Evolutionary conservation across 2,797 vertebrate species (phyloP).

Genomic region (Rhinogobio ventralis): DNA sequence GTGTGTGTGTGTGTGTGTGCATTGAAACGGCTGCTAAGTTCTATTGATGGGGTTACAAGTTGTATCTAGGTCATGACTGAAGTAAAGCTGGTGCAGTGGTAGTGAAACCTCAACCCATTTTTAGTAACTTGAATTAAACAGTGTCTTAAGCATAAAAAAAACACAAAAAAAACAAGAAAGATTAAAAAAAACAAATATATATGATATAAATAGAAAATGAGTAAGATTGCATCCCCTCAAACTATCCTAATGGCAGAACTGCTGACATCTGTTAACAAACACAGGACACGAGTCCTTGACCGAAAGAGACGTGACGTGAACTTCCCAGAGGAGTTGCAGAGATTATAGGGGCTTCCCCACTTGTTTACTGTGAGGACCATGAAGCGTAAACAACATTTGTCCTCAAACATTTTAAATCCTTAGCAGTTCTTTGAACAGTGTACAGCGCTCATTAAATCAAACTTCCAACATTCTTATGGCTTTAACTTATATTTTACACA

Average conservation of each 20-base stretch:
- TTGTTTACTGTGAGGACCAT: not conserved
- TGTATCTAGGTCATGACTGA: not conserved
- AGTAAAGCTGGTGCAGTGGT: not conserved
- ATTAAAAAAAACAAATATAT: not conserved
- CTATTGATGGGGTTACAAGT: not conserved
- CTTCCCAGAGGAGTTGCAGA: not conserved
- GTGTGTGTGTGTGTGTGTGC: not conserved
- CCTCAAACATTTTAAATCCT: not conserved
- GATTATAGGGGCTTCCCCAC: slow-evolving; percentile 35
- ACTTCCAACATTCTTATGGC: not conserved
- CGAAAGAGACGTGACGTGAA: slow-evolving; percentile 6
- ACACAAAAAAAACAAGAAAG: not conserved
- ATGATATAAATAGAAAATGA: not conserved
- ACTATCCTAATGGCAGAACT: slow-evolving; percentile 16
- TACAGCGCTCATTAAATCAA: not conserved
- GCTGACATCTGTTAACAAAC: slow-evolving; percentile 48
- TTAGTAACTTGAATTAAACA: not conserved
- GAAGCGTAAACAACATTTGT: slow-evolving; percentile 1
- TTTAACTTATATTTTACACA: not conserved
- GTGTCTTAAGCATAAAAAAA: too few species aligned
- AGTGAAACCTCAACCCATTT: not conserved
- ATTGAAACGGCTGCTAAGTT: not conserved
- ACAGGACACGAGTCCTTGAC: slow-evolving; percentile 43
- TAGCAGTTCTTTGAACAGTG: not conserved
- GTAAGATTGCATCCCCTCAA: not conserved